Percentiles rank a stretch among this genome's conserved stretches.
Evolutionary conservation across 2,888 invertebrate genomes (phyloP).

Genomic region (Drosophila anceps): DNA sequence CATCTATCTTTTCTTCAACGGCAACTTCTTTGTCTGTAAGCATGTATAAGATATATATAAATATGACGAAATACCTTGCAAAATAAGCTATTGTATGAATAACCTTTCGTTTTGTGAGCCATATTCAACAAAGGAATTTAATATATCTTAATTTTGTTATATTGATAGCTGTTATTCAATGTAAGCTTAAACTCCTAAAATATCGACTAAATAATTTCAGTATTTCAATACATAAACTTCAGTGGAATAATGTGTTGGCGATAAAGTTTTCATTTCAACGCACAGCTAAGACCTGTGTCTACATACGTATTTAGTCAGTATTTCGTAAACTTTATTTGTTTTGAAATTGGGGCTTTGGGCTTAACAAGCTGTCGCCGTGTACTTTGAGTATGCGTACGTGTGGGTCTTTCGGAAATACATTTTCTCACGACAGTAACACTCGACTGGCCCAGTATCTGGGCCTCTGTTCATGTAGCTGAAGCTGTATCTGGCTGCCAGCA

Average conservation of each 20-base stretch:
- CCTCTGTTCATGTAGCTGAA: slow-evolving; percentile 18
- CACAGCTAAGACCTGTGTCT: neutral
- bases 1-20: neutral
- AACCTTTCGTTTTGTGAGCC: neutral
- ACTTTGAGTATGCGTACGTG: slow-evolving; percentile 19
- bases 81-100: neutral
- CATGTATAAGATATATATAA: no score
- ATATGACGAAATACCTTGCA: neutral
- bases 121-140: neutral
- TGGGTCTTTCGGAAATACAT: slow-evolving; percentile 64
- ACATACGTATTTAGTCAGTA: neutral
- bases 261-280: neutral
- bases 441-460: slow-evolving; percentile 40
- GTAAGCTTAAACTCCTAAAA: neutral
- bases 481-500: slow-evolving; percentile 46
- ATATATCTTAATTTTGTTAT: neutral
- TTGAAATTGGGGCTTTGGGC: slow-evolving; percentile 44
- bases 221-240: neutral
- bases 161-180: neutral
- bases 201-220: neutral
- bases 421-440: slow-evolving; percentile 76
- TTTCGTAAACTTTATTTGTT: slow-evolving; percentile 17
- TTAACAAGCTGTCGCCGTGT: slow-evolving; percentile 17
- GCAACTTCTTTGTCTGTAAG: neutral
- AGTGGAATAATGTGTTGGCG: slow-evolving; percentile 1